Evolutionary conservation across 2,888 invertebrate genomes (phyloP), one percentile per base, ranked within the genome.

Genomic region (Dyspetes luteomarginatus): DNA sequence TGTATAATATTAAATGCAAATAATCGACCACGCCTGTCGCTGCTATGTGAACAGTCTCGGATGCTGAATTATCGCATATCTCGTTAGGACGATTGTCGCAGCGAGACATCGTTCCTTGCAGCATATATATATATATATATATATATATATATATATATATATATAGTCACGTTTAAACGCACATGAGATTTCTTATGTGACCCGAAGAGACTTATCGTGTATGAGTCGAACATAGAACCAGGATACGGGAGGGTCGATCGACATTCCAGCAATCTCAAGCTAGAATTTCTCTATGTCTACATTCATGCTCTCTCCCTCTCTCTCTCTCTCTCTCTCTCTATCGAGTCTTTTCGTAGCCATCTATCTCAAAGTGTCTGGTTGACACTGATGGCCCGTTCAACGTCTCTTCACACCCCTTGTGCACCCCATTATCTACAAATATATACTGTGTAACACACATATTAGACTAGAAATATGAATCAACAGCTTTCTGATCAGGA

Each of bases 31-130:
- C 58, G 71, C 75, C 36, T 60, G 60, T 71, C 48, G 64, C 50
- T 22, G n/a, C n/a, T 43, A 41, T n/a, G 24, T 24, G 41, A 4
- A 22, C 24, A 26, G 24, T 12, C 15, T 48, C 48, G 12, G 58
- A 1, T 55, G 60, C 30, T 76, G 75, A 71, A 62, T 67, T 76
- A 80, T 80, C 67, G 45, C 75, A 22, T 56, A 76, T 76, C 71
- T 76, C 80, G 75, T 80, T 72, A 80, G 71, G 67, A 71, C 80
- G 60, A 76, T 80, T 80, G 76, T 80, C 72, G n/a, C 65, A 19
- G n/a, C 24, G 41, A 74, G 45, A 50, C 56, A 58, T 74, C 69
- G 56, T 69, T 62, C 28, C 69, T 9, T 24, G 9, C 19, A 48
- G 17, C 48, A 36, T 36, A 9, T 36, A 12, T 36, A 36, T 36